A percentile compares a stretch with the other conserved stretches of the same genome.
Evolutionary conservation across 2,113 vertebrate genomes (phyloP).

Genomic region (Coptodon rendalli): DNA sequence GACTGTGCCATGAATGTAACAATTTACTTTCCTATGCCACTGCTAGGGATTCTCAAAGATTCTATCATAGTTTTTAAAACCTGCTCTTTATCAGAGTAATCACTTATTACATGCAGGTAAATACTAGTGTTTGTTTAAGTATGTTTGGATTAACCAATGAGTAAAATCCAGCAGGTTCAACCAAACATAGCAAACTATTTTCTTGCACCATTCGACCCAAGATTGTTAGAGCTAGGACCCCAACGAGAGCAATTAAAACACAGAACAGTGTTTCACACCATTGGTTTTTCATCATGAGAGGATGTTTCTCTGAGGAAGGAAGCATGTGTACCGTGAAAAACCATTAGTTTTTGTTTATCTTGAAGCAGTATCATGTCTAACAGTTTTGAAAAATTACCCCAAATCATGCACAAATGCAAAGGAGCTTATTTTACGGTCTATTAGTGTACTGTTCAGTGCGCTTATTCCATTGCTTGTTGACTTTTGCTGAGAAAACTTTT

Average conservation of each 20-base stretch:
- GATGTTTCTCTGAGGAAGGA: conserved; percentile 5
- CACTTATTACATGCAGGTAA: not conserved
- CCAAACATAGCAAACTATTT: not conserved
- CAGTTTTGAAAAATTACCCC: not conserved
- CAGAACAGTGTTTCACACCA: conserved; percentile 29
- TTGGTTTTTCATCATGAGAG: not conserved
- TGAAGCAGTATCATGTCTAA: not conserved
- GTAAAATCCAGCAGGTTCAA: not conserved
- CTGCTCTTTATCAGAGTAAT: not conserved
- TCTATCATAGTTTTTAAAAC: not conserved
- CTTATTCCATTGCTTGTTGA: not conserved
- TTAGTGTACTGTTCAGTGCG: not conserved
- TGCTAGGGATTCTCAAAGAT: not conserved
- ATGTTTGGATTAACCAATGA: not conserved
- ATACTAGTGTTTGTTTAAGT: not conserved
- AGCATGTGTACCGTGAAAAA: not conserved
- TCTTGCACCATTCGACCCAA: not conserved
- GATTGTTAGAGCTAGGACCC: conserved; percentile 4
- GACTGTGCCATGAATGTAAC: not conserved
- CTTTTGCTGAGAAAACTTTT: not conserved
- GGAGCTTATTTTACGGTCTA: not conserved
- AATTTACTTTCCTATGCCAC: not conserved
- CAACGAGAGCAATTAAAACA: conserved; percentile 43
- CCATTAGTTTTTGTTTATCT: conserved; percentile 13
- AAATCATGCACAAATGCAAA: not conserved